Conservation (phyloP, 2,113 vertebrate genomes). For the Amphilophus citrinellus region DNA sequence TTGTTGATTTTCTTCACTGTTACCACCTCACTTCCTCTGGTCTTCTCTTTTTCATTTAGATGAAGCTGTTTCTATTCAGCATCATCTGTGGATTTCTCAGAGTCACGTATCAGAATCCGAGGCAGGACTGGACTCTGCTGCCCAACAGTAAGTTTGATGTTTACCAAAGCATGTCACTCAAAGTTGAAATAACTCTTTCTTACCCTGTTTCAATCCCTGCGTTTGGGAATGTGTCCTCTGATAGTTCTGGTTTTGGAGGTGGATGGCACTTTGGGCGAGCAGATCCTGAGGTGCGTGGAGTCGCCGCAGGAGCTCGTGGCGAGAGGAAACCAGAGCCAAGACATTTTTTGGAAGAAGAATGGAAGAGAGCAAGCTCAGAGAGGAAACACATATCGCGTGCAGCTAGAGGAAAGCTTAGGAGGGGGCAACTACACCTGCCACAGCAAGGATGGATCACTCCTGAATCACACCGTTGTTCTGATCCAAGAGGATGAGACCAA, state of each 20-base stretch:
- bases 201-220: neutral
- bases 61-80: slow-evolving; percentile 40
- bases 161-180: neutral
- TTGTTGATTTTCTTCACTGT: neutral
- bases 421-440: slow-evolving; percentile 77
- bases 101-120: slow-evolving; percentile 37
- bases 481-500: slow-evolving; percentile 26
- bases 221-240: neutral
- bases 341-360: slow-evolving; percentile 68
- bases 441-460: slow-evolving; percentile 52
- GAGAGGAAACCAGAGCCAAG: neutral
- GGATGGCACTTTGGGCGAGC: slow-evolving; percentile 33
- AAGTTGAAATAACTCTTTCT: neutral
- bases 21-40: too few relatives aligned
- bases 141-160: slow-evolving; percentile 57
- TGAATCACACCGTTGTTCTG: slow-evolving; percentile 72
- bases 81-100: slow-evolving; percentile 33
- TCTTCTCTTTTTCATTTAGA: slow-evolving; percentile 47
- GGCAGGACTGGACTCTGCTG: slow-evolving; percentile 51
- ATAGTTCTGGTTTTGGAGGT: slow-evolving; percentile 72
- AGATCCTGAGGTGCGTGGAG: slow-evolving; percentile 58
- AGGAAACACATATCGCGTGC: slow-evolving; percentile 54
- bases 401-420: slow-evolving; percentile 60
- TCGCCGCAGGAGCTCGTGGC: neutral
- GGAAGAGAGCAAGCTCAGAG: slow-evolving; percentile 25